Conservation (phyloP, 2,797 vertebrate species). For the Hybognathus amarus region DNA sequence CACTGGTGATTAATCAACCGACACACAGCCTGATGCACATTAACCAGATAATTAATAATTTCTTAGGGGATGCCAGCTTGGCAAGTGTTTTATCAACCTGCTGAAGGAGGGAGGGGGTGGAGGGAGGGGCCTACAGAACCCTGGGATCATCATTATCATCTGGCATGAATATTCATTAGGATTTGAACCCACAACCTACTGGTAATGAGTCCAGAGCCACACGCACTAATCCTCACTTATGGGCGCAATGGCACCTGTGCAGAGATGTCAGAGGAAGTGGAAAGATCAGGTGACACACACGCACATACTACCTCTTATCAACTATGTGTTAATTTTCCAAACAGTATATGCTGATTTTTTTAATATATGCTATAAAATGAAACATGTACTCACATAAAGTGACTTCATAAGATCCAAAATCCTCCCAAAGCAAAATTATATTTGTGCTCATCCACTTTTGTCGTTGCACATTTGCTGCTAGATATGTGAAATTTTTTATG, state of each 20-base stretch:
- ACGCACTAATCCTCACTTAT: slow-evolving; percentile 56
- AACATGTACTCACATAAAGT: neutral
- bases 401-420: slow-evolving; percentile 18
- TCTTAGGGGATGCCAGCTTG: slow-evolving; percentile 89
- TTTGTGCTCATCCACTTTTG: slow-evolving; percentile 14
- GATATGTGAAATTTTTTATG: slow-evolving; percentile 28
- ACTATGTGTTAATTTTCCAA: neutral
- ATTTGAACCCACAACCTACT: slow-evolving; percentile 63
- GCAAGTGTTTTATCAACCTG: slow-evolving; percentile 92
- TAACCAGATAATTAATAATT: slow-evolving; percentile 99
- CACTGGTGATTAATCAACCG: slow-evolving; percentile 95
- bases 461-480: slow-evolving; percentile 22
- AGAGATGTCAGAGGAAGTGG: slow-evolving; percentile 36
- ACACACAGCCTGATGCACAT: slow-evolving; percentile 94
- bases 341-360: neutral
- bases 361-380: neutral
- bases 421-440: slow-evolving; percentile 25
- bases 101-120: slow-evolving; percentile 63
- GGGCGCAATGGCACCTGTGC: slow-evolving; percentile 33
- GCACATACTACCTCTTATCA: slow-evolving; percentile 20
- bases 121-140: slow-evolving; percentile 52
- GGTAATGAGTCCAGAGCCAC: slow-evolving; percentile 59
- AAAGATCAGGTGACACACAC: slow-evolving; percentile 35
- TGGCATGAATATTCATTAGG: slow-evolving; percentile 64
- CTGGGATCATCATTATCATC: slow-evolving; percentile 63